Evolutionary conservation across 2,888 invertebrate species (phyloP).

Genomic region (Nemotelus nigrinus): DNA sequence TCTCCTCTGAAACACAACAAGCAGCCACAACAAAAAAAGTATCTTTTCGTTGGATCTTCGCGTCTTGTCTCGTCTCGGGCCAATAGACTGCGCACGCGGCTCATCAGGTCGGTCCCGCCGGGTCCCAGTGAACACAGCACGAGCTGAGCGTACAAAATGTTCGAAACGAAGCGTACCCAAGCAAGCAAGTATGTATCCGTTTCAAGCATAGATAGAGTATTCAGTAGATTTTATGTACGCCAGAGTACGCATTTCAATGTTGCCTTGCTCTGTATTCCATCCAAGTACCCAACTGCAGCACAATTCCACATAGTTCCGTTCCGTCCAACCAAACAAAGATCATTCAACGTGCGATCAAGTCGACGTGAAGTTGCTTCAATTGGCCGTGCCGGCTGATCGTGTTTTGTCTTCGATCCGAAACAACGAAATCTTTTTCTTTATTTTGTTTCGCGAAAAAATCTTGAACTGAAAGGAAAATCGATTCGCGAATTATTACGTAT

Average conservation of each 20-base stretch:
- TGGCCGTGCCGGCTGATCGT: slow-evolving; percentile 18
- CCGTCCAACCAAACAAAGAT: slow-evolving; percentile 12
- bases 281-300: not conserved
- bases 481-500: not conserved
- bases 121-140: too few relatives aligned
- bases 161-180: not conserved
- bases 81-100: too few relatives aligned
- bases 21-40: too few relatives aligned
- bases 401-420: slow-evolving; percentile 18
- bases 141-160: not conserved
- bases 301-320: not conserved
- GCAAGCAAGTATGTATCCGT: not conserved
- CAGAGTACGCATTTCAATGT: slow-evolving; percentile 35
- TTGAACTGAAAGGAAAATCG: slow-evolving; percentile 13
- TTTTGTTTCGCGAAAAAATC: slow-evolving; percentile 20
- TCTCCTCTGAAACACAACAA: too few relatives aligned
- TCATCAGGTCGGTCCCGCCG: too few relatives aligned
- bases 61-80: too few relatives aligned
- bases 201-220: not conserved
- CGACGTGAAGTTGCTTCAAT: slow-evolving; percentile 19
- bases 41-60: too few relatives aligned
- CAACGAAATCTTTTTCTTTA: not conserved
- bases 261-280: slow-evolving; percentile 10
- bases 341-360: slow-evolving; percentile 38
- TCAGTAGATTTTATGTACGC: slow-evolving; percentile 10